Evolutionary conservation across 2,797 vertebrate genomes (phyloP), one percentile per base, ranked within the genome.

Genomic region (Alosa sapidissima): DNA sequence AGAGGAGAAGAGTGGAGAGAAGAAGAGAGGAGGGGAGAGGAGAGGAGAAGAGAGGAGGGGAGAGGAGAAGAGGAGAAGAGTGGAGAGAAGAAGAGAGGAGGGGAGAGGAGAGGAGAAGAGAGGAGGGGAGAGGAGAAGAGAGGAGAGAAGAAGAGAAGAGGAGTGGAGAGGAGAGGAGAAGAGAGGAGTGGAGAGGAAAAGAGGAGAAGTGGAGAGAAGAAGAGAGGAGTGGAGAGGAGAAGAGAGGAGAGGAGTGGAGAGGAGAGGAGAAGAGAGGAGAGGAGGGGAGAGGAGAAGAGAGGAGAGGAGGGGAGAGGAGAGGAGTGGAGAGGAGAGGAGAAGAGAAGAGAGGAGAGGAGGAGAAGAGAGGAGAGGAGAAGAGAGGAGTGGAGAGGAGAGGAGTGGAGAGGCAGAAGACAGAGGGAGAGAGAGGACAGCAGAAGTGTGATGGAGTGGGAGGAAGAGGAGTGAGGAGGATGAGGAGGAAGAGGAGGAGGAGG

Each of bases 381-480:
- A 49, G 36, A 48, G 11, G 49, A 51, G 49, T 51, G 49, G 13
- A 82, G 21, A 24, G 41, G 16, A 36, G 5, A 48, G 52, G 21
- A 52, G 65, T 10, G 7, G 84, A 51, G 49, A 51, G 49, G 49
- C 49, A 11, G 24, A 21, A 33, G 83, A 28, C 78, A 72, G 48
- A 54, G 33, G 16, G 33, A 82, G 28, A 51, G 41, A 10, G 28
- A 84, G 85, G 89, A 62, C 36, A 78, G 86, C 48, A 60, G 47
- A 19, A 82, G 81, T 36, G 82, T 54, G 41, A 86, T 11, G 7
- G n/a, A 60, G 52, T 62, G 55, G 83, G 85, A 90, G 85, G 83
- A 85, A 81, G 81, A 48, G 84, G 83, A 8, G 81, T 14, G 45
- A 41, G 81, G 21, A 8, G 11, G n/a, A 14, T 41, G 21, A 52